These are phyloP conservation scores for Fundulus diaphanus DNA, from an alignment of 2,797 vertebrate species.

Conservation along the genomic window DNA sequence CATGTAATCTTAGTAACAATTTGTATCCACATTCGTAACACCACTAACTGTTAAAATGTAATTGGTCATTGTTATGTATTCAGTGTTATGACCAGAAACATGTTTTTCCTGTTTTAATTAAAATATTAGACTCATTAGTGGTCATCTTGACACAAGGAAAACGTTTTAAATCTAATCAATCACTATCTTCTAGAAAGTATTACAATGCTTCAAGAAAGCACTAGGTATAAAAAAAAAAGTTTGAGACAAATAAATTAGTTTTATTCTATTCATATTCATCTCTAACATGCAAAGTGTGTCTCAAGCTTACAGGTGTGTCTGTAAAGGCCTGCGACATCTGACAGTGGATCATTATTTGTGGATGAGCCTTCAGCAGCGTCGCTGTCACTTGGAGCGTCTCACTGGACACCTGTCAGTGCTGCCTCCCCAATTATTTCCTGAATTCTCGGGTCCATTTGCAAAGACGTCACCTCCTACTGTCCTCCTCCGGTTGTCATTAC, in stretches of 20 bases:
- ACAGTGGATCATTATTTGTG: slow-evolving; percentile 10
- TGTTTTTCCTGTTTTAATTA: neutral
- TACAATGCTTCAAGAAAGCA: neutral
- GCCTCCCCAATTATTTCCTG: slow-evolving; percentile 20
- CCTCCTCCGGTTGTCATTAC: slow-evolving; percentile 13
- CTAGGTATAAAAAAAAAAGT: neutral
- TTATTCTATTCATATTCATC: neutral
- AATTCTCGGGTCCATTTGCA: slow-evolving; percentile 7
- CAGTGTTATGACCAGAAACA: neutral
- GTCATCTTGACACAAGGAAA: neutral
- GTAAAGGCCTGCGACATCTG: neutral
- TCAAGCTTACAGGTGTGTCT: slow-evolving; percentile 15
- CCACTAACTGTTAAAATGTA: neutral
- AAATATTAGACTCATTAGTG: neutral
- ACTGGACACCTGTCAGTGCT: slow-evolving; percentile 21
- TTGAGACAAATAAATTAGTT: neutral
- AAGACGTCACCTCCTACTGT: slow-evolving; percentile 10
- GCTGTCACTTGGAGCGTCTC: slow-evolving; percentile 1
- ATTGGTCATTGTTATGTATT: neutral
- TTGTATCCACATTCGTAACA: neutral
- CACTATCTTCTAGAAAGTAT: neutral
- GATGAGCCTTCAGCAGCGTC: slow-evolving; percentile 1
- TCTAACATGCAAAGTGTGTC: neutral
- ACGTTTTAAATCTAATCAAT: neutral
- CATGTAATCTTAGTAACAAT: neutral